Conservation (phyloP, 2,797 vertebrate species). For the Apogon hyalosoma region DNA sequence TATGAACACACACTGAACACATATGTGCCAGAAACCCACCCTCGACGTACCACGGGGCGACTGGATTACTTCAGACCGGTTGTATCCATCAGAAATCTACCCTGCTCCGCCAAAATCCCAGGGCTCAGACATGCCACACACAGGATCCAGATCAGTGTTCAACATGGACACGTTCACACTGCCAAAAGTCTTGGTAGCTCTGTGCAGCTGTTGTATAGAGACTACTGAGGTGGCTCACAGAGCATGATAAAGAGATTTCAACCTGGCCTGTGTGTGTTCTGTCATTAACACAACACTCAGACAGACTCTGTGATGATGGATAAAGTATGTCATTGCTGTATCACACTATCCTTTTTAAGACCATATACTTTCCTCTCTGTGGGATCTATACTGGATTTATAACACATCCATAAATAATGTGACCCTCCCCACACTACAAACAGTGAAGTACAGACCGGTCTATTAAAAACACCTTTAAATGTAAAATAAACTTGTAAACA, state of each 20-base stretch:
- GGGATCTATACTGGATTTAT: too few species aligned
- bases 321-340: too few species aligned
- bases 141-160: slow-evolving; percentile 61
- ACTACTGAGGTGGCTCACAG: slow-evolving; percentile 57
- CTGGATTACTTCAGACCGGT: slow-evolving; percentile 75
- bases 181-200: slow-evolving; percentile 57
- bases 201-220: slow-evolving; percentile 67
- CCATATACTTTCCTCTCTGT: too few species aligned
- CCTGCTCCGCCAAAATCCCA: slow-evolving; percentile 60
- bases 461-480: too few species aligned
- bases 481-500: too few species aligned
- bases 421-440: too few species aligned
- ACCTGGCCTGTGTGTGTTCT: slow-evolving; percentile 17
- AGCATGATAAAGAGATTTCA: slow-evolving; percentile 43
- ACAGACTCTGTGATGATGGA: background rate
- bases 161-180: slow-evolving; percentile 56
- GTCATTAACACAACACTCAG: background rate
- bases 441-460: too few species aligned
- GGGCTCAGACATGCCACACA: slow-evolving; percentile 73
- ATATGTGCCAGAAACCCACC: slow-evolving; percentile 53
- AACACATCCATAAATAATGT: too few species aligned
- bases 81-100: slow-evolving; percentile 68
- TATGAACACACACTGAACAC: slow-evolving; percentile 52
- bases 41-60: slow-evolving; percentile 49
- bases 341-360: too few species aligned